phyloP scores from a whole-genome alignment of 2,888 invertebrate genomes.

The Synergus umbraculus region DNA sequence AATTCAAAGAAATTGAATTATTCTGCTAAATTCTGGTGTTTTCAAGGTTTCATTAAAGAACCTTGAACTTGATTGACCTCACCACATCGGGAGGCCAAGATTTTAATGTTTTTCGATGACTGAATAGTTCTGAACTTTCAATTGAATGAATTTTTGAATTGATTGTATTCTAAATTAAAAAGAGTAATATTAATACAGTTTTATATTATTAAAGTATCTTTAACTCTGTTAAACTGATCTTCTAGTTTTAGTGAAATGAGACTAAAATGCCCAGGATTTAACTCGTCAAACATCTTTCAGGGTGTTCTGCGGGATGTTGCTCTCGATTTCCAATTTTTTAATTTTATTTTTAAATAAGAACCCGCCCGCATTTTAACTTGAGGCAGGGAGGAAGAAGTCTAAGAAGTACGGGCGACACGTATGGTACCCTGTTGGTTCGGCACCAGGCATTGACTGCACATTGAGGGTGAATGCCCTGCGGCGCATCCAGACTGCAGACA shows the following conservation, averaged over 20 bases:
- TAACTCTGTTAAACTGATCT: too few relatives aligned
- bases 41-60: neutral
- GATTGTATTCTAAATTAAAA: too few relatives aligned
- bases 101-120: too few relatives aligned
- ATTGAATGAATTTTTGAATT: too few relatives aligned
- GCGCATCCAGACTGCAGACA: slow-evolving; percentile 73
- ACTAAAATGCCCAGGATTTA: neutral
- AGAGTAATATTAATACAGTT: too few relatives aligned
- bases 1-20: neutral
- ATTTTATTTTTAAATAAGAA: neutral
- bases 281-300: neutral
- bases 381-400: slow-evolving; percentile 15
- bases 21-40: neutral
- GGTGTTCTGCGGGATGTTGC: neutral
- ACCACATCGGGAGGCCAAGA: too few relatives aligned
- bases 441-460: slow-evolving; percentile 59
- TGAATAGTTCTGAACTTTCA: too few relatives aligned
- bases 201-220: too few relatives aligned
- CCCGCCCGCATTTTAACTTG: slow-evolving; percentile 11
- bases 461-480: slow-evolving; percentile 67
- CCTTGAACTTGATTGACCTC: neutral
- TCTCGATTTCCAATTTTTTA: slow-evolving; percentile 11
- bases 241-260: neutral
- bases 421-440: slow-evolving; percentile 43
- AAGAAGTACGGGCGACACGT: slow-evolving; percentile 1